Base-by-base conservation (phyloP, 2,797 vertebrate species). In the Ispidina picta region DNA sequence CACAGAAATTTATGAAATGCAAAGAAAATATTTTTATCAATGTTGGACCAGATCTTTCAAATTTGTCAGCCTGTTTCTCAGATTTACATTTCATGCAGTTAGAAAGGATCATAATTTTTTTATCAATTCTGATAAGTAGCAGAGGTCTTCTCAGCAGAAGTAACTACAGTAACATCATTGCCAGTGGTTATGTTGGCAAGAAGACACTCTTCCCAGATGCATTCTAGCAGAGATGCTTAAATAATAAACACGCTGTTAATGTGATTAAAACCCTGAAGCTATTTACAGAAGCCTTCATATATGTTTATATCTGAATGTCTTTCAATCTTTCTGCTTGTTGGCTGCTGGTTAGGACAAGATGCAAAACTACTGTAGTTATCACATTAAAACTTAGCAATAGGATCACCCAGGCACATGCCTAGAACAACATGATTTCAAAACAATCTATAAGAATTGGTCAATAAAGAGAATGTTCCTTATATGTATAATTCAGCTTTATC, bases 381-480 rank as follows among this genome's bases (percentile, higher is more conserved):
- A 65, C 25, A 10, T 85, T 85, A 88, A 77, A 95, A 92, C 41
- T 94, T 89, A 91, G 77, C 94, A 95, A 75, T 90, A 90, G 89
- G 95, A 91, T 92, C 83, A 96, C 41, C 88, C 83, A 94, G 86
- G 96, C 89, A 95, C 93, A 88, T 3, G 39, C 48, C 55, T 91
- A 84, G 51, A 92, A 92, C 49, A 77, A 52, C 26, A 26, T 59
- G 92, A 75, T 93, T 79, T 90, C 74, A 72, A 87, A 86, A 73
- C 21, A 2, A 95, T 92, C 91, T 72, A 80, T 94, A 83, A 93
- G 92, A 78, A 64, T 62, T 93, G 89, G 90, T 97, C 93, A 97
- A 93, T 96, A 97, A 95, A 96, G 73, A 87, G 95, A 96, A 91
- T 54, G 69, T 75, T 93, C 86, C 75, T 86, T 94, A 95, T 95